Evolutionary conservation across 2,888 invertebrate species (phyloP).

Genomic region (Odontocerum albicorne): DNA sequence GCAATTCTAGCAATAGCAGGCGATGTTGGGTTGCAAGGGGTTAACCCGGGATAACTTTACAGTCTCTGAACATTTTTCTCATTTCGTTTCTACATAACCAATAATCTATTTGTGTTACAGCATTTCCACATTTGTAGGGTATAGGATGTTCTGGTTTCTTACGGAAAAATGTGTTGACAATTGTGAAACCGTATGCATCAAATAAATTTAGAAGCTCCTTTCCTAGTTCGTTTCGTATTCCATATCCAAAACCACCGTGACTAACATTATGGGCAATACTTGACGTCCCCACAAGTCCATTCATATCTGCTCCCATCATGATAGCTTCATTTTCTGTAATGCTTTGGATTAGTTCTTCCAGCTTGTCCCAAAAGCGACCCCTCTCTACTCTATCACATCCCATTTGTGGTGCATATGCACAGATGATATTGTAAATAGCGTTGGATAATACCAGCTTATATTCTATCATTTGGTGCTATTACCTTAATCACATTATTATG

Average conservation of each 20-base stretch:
- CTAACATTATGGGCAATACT: background rate
- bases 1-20: no score
- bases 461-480: background rate
- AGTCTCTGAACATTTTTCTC: background rate
- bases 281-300: background rate
- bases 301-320: background rate
- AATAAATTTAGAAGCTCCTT: background rate
- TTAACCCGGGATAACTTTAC: background rate
- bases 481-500: no score
- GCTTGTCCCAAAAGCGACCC: no score
- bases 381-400: background rate
- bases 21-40: no score
- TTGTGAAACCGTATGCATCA: background rate
- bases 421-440: background rate
- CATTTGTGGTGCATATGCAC: background rate
- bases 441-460: background rate
- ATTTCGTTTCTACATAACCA: background rate
- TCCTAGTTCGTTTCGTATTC: background rate
- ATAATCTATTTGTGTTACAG: background rate
- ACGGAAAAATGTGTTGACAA: background rate
- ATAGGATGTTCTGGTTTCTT: background rate
- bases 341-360: no score
- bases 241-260: background rate
- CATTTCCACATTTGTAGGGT: background rate
- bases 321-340: background rate